Evolutionary conservation across 2,797 vertebrate species (phyloP), one percentile per base, ranked within the genome.

Genomic region (Aythya fuligula): DNA sequence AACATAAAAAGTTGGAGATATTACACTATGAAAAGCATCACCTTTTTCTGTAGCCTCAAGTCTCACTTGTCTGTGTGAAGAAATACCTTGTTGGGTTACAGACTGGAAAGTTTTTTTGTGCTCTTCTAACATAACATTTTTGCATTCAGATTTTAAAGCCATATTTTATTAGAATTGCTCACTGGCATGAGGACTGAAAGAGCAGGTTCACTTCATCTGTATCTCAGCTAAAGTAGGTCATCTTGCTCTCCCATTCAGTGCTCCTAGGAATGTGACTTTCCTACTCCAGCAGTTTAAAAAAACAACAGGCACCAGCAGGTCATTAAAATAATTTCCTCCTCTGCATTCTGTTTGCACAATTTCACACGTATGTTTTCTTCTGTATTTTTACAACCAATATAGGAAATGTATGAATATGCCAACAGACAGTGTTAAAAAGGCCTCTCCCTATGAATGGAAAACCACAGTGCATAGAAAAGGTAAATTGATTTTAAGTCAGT

Each of bases 221-320:
- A 92, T 93, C 90, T 74, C 32, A 67, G 53, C 25, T 69, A 15
- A 96, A 90, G 86, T 58, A 84, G 58, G 58, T 90, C 80, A 86
- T 65, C 56, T 85, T 93, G 36, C 34, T 61, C 36, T 89, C 74
- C 66, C 65, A 58, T 60, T 75, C 65, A 84, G 20, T 69, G 62
- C 30, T 74, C 45, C 61, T 77, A 71, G 49, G 28, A 93, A 15
- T 24, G 39, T 27, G 60, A 21, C 6, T 22, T 74, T 62, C 57
- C 60, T 80, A 16, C 61, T 87, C 47, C 61, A 80, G 53, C 62
- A 69, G 41, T 24, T 10, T 0, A 66, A 72, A 76, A 64, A 70
- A 27, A 9, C 56, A 41, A 38, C 61, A 66, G 6, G 10, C 3
- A 61, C 49, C 34, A 67, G 22, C 17, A 74, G 17, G 5, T 77